Evolutionary conservation across 1,140 invertebrate species (phyloP), one percentile per base, ranked within the genome.

Genomic region (Trichomalopsis sarcophagae): DNA sequence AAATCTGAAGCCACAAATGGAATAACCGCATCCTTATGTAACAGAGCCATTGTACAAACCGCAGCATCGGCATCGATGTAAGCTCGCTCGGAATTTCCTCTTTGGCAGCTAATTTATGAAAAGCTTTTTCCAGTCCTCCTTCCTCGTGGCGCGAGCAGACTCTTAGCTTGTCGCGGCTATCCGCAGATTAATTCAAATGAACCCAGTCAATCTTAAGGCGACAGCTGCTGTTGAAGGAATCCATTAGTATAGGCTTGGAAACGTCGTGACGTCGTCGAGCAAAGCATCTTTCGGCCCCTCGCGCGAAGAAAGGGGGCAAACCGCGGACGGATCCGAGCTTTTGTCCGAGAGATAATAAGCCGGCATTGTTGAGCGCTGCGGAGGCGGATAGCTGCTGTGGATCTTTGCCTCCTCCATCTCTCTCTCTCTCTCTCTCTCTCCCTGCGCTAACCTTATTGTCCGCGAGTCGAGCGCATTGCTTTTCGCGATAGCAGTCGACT

Each of bases 191-290:
- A 91, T 91, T 87, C 82, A 62, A 87, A 89, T 89, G 87, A 90
- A 91, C 86, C 88, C 90, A 87, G 90, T 91, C 89, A 91, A 91
- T 92, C 90, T 91, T 91, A 89, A 90, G 88, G 86, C 88, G 90
- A 87, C 90, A 91, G 89, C 90, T 91, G 91, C 86, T 79, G 85
- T 82, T 92, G 91, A 91, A 91, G 91, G 91, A 91, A 91, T 90
- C 88, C 89, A 91, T 91, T 91, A 90, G 87, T 89, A 27, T 27
- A 90, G 89, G 88, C 89, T 91, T 88, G 87, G 87, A 85, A 80
- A 84, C 82, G 66, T 84, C 74, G 87, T 88, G 82, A 86, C 89
- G 90, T 62, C 55, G 17, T 62, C 55, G 55, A 62, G 55, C 14
- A 3, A 0, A 50, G 47, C 71, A 23, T 74, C 81, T 75, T 76